Percentiles rank a stretch among this genome's conserved stretches.
Conservation (phyloP, 2,113 vertebrate genomes). For the Semicossyphus pulcher region DNA sequence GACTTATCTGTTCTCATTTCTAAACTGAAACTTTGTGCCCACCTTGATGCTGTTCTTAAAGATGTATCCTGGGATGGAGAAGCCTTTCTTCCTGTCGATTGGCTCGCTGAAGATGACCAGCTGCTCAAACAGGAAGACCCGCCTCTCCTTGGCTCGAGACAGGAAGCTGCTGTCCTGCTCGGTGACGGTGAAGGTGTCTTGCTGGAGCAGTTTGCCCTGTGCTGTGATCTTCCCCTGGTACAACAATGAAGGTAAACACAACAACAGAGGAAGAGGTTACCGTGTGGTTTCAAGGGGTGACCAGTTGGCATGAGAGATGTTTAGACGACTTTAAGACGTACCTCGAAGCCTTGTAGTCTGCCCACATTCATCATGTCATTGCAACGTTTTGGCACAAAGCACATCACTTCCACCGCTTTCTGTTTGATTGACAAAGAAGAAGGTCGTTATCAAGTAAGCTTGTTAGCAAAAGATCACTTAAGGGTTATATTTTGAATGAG, state of each 20-base stretch:
- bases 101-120: conserved; percentile 93
- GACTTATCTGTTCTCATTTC: neutral
- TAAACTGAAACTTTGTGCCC: too few relatives aligned
- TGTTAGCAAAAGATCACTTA: neutral
- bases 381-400: conserved; percentile 93
- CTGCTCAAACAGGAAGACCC: conserved; percentile 94
- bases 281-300: conserved; percentile 13
- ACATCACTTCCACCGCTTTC: conserved; percentile 95
- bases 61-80: conserved; percentile 87
- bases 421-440: conserved; percentile 59
- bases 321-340: conserved; percentile 60
- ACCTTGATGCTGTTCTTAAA: conserved; percentile 96
- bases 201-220: conserved; percentile 92
- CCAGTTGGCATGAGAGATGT: conserved; percentile 31
- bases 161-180: conserved; percentile 89
- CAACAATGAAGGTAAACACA: conserved; percentile 19
- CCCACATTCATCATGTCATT: conserved; percentile 97
- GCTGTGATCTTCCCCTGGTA: conserved; percentile 92
- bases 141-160: conserved; percentile 88
- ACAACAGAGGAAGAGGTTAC: conserved; percentile 8
- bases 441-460: neutral
- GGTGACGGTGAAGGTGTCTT: conserved; percentile 90
- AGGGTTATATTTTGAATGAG: neutral
- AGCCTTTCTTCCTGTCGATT: conserved; percentile 90
- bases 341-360: conserved; percentile 93